phyloP scores from a whole-genome alignment of 2,797 vertebrate genomes.

The Anabas testudineus region DNA sequence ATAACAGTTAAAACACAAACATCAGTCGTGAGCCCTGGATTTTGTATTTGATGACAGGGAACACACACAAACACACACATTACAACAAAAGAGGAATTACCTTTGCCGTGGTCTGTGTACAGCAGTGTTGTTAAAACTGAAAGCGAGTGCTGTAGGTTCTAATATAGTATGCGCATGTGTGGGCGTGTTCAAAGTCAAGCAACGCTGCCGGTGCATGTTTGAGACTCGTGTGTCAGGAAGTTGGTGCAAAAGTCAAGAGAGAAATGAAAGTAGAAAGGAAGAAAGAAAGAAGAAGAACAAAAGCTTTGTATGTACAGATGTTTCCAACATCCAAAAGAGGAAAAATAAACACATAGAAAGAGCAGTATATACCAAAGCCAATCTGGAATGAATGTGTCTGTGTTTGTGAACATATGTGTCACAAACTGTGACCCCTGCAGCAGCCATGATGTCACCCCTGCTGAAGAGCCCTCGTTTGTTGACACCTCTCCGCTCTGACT shows the following conservation, averaged over 20 bases:
- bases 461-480: background rate
- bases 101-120: conserved; percentile 21
- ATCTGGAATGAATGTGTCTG: background rate
- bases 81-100: conserved; percentile 26
- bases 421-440: background rate
- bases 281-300: background rate
- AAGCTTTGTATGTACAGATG: background rate
- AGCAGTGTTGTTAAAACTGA: conserved; percentile 9
- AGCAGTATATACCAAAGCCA: background rate
- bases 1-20: background rate
- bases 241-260: background rate
- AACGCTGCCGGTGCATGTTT: background rate
- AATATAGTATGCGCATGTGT: conserved; percentile 13
- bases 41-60: background rate
- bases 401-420: background rate
- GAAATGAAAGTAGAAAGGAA: conserved; percentile 31
- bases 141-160: conserved; percentile 6
- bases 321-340: background rate
- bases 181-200: conserved; percentile 47
- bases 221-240: conserved; percentile 51
- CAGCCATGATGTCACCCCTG: background rate
- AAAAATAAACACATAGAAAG: background rate
- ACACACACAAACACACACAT: background rate
- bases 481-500: background rate
- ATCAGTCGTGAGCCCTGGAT: background rate